Evolutionary conservation across 2,113 vertebrate genomes (phyloP), one percentile per base, ranked within the genome.

Genomic region (Eulemur rufifrons): DNA sequence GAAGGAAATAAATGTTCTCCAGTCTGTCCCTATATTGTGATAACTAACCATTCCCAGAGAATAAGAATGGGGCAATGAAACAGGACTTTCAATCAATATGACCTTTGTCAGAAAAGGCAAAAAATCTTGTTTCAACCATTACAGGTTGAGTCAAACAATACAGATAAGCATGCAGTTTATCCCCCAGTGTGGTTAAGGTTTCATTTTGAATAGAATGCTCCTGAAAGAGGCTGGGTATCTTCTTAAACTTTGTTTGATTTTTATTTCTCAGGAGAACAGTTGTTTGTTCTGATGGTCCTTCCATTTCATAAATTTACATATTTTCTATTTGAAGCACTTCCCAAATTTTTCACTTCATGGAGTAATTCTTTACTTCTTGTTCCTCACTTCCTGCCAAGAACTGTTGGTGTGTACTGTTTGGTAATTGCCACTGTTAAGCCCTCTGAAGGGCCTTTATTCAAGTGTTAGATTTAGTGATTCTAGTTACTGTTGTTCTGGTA

Each of bases 361-460:
- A 93, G 61, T 89, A 91, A 95, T 87, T 97, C 97, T 97, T 98
- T 93, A 76, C 78, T 93, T 95, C 91, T 97, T 98, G 97, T 98
- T 97, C 97, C 83, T 95, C 89, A 71, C 92, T 97, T 96, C 93
- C 95, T 98, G 97, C 98, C 98, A 98, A 97, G 95, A 97, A 69
- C 91, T 17, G 1, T 91, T 95, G 87, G 91, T 96, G 96, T 96
- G 97, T 74, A 92, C 96, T 93, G 69, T 93, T 97, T 87, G 74
- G 92, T 96, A 96, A 97, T 90, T 82, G 91, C 95, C 73, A 84
- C 94, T 87, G 91, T 85, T 95, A 61, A 96, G 94, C 45, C 52
- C 94, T 96, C 96, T 95, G 80, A 97, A 96, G 95, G 76, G 93
- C 89, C 84, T 95, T 97, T 97, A 96, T 98, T 97, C 97, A 90